Evolutionary conservation across 1,140 invertebrate species (phyloP).

Genomic region (Drosophila novamexicana): DNA sequence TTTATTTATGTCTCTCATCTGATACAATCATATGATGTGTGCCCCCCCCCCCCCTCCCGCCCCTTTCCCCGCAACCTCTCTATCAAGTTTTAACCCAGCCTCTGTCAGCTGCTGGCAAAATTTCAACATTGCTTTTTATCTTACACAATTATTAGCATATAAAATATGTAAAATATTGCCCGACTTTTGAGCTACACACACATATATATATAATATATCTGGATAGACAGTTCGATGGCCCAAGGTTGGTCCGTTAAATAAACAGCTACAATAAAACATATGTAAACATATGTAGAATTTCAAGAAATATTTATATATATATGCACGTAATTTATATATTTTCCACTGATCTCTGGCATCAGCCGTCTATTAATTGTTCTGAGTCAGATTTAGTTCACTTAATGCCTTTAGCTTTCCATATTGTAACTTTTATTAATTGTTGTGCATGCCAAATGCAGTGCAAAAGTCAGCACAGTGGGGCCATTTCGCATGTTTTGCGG

Average conservation of each 20-base stretch:
- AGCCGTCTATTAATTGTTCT: slow-evolving; percentile 41
- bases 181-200: slow-evolving; percentile 37
- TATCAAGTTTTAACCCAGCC: no score
- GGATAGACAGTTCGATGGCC: slow-evolving; percentile 55
- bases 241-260: slow-evolving; percentile 53
- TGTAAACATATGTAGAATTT: slow-evolving; percentile 56
- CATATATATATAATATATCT: slow-evolving; percentile 16
- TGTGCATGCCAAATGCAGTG: slow-evolving; percentile 1
- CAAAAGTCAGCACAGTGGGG: slow-evolving; percentile 2
- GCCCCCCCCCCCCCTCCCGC: not conserved
- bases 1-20: slow-evolving; percentile 23
- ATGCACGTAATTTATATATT: slow-evolving; percentile 3
- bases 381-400: slow-evolving; percentile 30
- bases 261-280: slow-evolving; percentile 46
- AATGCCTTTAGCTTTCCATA: slow-evolving; percentile 19
- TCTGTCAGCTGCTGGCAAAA: slow-evolving; percentile 19
- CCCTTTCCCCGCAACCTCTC: no score
- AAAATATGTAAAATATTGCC: slow-evolving; percentile 60
- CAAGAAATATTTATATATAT: slow-evolving; percentile 15
- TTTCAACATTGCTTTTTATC: slow-evolving; percentile 51
- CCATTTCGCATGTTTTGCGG: not conserved
- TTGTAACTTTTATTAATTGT: slow-evolving; percentile 4
- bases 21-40: slow-evolving; percentile 58
- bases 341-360: slow-evolving; percentile 16
- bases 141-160: slow-evolving; percentile 65